Evolutionary conservation across 2,113 vertebrate genomes (phyloP), one percentile per base, ranked within the genome.

Genomic region (Romanogobio albipinnatus): DNA sequence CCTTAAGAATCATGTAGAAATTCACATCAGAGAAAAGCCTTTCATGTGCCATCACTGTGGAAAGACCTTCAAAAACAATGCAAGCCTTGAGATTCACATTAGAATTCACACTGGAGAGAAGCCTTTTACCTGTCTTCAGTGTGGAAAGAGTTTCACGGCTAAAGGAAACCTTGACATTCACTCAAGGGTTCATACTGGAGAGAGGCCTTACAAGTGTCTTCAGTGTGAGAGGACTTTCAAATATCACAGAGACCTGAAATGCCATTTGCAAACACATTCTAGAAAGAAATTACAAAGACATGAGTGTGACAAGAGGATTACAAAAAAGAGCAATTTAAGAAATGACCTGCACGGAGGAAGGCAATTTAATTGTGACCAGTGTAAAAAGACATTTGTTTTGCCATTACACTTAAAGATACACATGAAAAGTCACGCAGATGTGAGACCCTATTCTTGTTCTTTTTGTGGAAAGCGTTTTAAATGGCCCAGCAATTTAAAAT

Each of bases 381-480:
- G 66, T 22, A 70, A 70, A 22, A 70, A 70, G 9, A 70, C 2
- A 9, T 70, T 70, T 22, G 1, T 70, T 22, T 70, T 43, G 33
- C 66, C 17, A 11, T 43, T 36, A 43, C 66, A 70, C 9, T 70
- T 70, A 70, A 39, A 70, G 66, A 70, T 70, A 2, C 66, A 70
- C 17, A 22, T 43, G 33, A 70, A 70, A 70, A 43, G 9, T 70
- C 66, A 70, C 5, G 9, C 8, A 70, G 36, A 39, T 39, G 9
- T 19, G 33, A 39, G 66, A 70, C 66, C 66, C 9, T 70, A 70
- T 70, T 39, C 22, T 70, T 70, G 66, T 22, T 70, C 17, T 39
- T 70, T 70, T 36, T 70, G 66, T 43, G 36, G 66, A 9, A 70
- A 70, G 36, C 17, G 4, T 70, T 70, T 70, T 39, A 70, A 70